Conservation (phyloP, 2,797 vertebrate genomes). For the Betta splendens region DNA sequence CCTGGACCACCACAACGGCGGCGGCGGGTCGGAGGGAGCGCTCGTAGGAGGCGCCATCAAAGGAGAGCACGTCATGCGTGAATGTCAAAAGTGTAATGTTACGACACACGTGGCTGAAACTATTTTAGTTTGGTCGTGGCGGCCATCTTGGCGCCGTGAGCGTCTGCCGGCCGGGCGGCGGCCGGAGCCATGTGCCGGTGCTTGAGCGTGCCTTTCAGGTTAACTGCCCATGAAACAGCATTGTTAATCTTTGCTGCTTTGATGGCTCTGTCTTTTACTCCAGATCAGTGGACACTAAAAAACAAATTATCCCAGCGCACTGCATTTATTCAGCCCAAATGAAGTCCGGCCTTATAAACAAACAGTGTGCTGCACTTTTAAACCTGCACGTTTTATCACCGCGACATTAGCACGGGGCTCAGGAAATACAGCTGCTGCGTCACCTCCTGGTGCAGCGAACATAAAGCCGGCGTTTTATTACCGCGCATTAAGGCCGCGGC, state of each 20-base stretch:
- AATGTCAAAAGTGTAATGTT: constrained; percentile 67
- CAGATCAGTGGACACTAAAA: constrained; percentile 49
- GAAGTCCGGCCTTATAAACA: constrained; percentile 8
- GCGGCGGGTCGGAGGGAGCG: constrained; percentile 63
- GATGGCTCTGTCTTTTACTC: constrained; percentile 49
- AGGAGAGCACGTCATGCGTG: constrained; percentile 75
- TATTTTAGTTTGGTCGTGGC: no score
- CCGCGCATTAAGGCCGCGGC: constrained; percentile 19
- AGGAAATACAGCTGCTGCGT: background rate
- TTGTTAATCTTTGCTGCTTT: constrained; percentile 66
- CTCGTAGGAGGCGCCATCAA: constrained; percentile 70
- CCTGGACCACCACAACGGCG: constrained; percentile 69
- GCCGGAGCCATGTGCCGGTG: constrained; percentile 20
- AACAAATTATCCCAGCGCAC: constrained; percentile 44
- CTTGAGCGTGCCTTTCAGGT: constrained; percentile 31
- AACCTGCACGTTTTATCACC: background rate
- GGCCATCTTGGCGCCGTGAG: no score
- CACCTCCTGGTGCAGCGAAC: background rate
- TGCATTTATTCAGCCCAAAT: constrained; percentile 41
- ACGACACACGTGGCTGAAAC: no score
- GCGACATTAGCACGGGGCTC: background rate
- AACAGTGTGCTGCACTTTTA: constrained; percentile 1
- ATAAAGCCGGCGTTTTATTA: constrained; percentile 37
- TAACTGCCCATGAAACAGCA: constrained; percentile 62
- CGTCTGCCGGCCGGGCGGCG: no score